Percentiles rank a stretch among this genome's conserved stretches.
These are phyloP conservation scores for Cyrtorhinus lividipennis DNA, from an alignment of 1,140 invertebrate species.

Conservation along the genomic window DNA sequence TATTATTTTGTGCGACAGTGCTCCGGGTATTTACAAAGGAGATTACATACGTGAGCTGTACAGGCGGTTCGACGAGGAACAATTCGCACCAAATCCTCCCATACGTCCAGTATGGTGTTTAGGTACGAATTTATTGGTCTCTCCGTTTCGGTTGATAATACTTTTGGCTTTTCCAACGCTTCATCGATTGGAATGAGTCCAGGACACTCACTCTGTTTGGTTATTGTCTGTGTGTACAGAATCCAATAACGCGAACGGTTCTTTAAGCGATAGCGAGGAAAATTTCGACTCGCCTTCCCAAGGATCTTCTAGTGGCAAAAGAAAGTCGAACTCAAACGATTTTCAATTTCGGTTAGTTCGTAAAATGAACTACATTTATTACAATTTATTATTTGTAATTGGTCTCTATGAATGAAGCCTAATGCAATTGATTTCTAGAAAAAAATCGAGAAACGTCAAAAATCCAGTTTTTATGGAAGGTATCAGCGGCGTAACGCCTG, in stretches of 20 bases:
- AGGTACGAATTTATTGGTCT: too few relatives aligned
- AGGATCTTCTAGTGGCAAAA: background rate
- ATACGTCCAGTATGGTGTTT: slow-evolving; percentile 72
- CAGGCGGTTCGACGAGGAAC: slow-evolving; percentile 59
- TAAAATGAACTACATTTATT: background rate
- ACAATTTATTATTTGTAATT: background rate
- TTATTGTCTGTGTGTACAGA: too few relatives aligned
- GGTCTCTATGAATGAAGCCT: too few relatives aligned
- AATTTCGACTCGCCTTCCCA: too few relatives aligned
- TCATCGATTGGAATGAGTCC: too few relatives aligned
- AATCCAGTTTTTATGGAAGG: slow-evolving; percentile 64
- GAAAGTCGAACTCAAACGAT: background rate
- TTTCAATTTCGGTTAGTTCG: background rate
- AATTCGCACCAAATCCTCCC: slow-evolving; percentile 49
- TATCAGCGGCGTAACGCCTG: slow-evolving; percentile 51
- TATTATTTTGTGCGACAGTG: slow-evolving; percentile 31
- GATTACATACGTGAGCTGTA: slow-evolving; percentile 61
- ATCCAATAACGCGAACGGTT: too few relatives aligned
- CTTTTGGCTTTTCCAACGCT: too few relatives aligned
- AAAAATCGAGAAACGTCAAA: slow-evolving; percentile 35
- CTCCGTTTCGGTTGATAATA: too few relatives aligned
- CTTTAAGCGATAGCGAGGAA: too few relatives aligned
- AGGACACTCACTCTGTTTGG: too few relatives aligned
- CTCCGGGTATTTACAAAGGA: slow-evolving; percentile 63
- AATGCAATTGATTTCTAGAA: background rate